Conservation (phyloP, 2,113 vertebrate species). For the Okapia johnstoni region DNA sequence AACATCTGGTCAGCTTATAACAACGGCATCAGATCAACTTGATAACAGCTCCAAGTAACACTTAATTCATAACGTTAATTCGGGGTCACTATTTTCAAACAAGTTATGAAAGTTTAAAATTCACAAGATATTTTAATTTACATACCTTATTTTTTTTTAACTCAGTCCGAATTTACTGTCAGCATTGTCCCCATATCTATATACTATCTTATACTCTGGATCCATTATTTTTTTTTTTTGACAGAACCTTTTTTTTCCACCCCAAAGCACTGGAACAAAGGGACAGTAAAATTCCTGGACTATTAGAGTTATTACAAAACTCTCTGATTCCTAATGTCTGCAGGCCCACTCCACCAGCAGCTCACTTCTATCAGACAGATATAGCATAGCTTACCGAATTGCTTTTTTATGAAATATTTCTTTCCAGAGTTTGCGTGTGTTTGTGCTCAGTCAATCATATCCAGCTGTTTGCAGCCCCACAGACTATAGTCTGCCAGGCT, state of each 20-base stretch:
- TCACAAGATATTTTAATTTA: neutral
- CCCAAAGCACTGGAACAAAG: neutral
- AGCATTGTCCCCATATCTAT: neutral
- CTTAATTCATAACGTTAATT: neutral
- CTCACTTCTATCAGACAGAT: neutral
- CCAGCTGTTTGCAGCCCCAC: neutral
- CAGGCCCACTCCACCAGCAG: accelerated
- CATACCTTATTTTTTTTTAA: neutral
- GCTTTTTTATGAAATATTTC: neutral
- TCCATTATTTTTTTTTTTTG: neutral
- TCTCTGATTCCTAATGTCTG: neutral
- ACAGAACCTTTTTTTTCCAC: neutral
- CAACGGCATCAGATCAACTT: neutral
- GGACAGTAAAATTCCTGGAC: neutral
- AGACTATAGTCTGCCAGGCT: neutral
- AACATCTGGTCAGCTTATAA: neutral
- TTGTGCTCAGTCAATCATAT: neutral
- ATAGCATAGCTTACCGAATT: neutral
- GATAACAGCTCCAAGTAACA: neutral
- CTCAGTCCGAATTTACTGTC: neutral
- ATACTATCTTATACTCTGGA: neutral
- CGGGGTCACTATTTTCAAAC: neutral
- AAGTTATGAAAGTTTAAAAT: neutral
- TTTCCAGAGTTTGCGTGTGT: neutral
- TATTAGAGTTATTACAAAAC: neutral